A percentile compares a stretch with the other conserved stretches of the same genome.
Conservation (phyloP, 2,113 vertebrate genomes). For the Saccopteryx bilineata region DNA sequence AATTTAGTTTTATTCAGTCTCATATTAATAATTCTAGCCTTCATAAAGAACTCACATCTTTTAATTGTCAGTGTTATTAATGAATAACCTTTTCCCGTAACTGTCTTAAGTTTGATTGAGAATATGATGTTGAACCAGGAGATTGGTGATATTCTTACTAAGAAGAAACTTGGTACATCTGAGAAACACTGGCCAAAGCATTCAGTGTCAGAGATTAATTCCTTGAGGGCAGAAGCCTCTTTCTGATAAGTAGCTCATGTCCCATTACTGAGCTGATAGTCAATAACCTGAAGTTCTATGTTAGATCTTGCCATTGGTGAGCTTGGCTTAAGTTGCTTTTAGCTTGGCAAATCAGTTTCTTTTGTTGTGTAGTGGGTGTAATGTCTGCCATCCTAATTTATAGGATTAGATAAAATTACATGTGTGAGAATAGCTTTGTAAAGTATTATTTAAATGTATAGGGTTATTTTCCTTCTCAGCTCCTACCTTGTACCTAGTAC, state of each 20-base stretch:
- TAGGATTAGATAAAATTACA: conserved; percentile 2
- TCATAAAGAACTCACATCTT: conserved; percentile 28
- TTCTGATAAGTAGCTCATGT: background rate
- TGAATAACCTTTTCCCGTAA: conserved; percentile 36
- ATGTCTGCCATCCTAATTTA: background rate
- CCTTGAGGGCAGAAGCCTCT: conserved; percentile 41
- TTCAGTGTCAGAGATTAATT: conserved; percentile 60
- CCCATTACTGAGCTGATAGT: background rate
- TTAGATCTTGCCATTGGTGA: conserved; percentile 16
- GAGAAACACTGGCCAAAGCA: background rate
- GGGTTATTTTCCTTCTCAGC: background rate
- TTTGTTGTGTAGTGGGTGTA: background rate
- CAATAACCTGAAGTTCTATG: conserved; percentile 6
- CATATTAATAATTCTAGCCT: conserved; percentile 38
- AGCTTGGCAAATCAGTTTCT: conserved; percentile 45
- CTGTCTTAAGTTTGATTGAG: conserved; percentile 58
- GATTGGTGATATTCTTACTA: conserved; percentile 17
- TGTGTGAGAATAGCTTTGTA: conserved; percentile 51
- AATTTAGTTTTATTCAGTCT: conserved; percentile 51
- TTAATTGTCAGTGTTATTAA: conserved; percentile 26
- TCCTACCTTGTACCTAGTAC: background rate
- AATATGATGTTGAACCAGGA: conserved; percentile 31
- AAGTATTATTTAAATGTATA: background rate
- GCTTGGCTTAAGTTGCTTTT: conserved; percentile 38
- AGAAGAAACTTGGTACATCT: background rate